These are phyloP conservation scores for Channa argus DNA, from an alignment of 2,113 vertebrate species.

Conservation along the genomic window DNA sequence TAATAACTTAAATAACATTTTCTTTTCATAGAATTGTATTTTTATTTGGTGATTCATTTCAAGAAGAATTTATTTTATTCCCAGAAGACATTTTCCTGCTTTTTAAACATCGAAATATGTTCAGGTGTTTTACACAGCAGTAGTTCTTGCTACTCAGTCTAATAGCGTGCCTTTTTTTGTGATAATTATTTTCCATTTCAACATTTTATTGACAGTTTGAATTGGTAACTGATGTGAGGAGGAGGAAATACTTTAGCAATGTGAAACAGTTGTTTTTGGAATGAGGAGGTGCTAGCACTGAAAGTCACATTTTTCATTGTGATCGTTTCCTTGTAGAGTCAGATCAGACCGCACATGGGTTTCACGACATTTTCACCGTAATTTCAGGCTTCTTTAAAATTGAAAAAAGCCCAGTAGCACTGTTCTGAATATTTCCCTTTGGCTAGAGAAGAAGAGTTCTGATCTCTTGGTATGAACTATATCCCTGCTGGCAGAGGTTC, in stretches of 20 bases:
- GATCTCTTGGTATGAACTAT: slow-evolving; percentile 70
- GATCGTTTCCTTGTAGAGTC: slow-evolving; percentile 52
- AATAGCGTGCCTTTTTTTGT: slow-evolving; percentile 39
- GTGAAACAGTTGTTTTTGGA: slow-evolving; percentile 43
- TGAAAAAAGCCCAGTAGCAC: slow-evolving; percentile 67
- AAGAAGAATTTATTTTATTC: slow-evolving; percentile 1
- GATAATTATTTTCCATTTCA: slow-evolving; percentile 31
- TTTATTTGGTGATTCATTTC: too few species aligned
- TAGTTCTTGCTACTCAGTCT: slow-evolving; percentile 44
- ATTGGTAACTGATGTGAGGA: slow-evolving; percentile 46
- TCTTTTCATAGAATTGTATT: background rate
- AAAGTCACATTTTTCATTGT: slow-evolving; percentile 51
- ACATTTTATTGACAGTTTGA: slow-evolving; percentile 40
- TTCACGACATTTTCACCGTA: slow-evolving; percentile 50
- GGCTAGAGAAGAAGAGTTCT: slow-evolving; percentile 67
- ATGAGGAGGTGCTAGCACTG: slow-evolving; percentile 13
- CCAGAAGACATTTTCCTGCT: background rate
- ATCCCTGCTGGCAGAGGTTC: slow-evolving; percentile 74
- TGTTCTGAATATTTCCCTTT: slow-evolving; percentile 76
- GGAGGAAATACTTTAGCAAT: slow-evolving; percentile 44
- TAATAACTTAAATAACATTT: background rate
- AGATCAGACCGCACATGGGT: slow-evolving; percentile 56
- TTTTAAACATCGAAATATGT: too few species aligned
- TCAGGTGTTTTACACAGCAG: slow-evolving; percentile 8
- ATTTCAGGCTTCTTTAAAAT: slow-evolving; percentile 51